phyloP scores from a whole-genome alignment of 1,140 invertebrate genomes.

The Melipona quadrifasciata region DNA sequence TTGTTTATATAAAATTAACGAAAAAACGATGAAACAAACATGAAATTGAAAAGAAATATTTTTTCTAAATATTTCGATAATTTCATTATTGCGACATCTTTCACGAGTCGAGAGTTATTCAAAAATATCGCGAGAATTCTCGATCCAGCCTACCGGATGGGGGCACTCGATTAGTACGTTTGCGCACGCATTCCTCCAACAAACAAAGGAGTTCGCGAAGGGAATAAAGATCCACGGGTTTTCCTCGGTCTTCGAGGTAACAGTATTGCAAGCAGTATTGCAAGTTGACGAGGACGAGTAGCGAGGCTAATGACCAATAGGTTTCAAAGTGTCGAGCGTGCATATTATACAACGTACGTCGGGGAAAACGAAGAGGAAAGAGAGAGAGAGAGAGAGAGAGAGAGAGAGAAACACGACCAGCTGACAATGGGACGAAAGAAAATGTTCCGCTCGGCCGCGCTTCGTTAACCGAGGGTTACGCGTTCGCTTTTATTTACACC shows the following conservation, averaged over 20 bases:
- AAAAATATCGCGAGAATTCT: too few species aligned
- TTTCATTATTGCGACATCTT: too few species aligned
- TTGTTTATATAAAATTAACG: too few species aligned
- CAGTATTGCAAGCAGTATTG: too few species aligned
- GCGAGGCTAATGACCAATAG: conserved; percentile 57
- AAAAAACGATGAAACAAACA: too few species aligned
- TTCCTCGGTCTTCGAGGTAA: conserved; percentile 3
- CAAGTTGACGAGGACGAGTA: conserved; percentile 48
- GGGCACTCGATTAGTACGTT: too few species aligned
- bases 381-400: conserved; percentile 36
- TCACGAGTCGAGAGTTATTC: too few species aligned
- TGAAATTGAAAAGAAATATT: too few species aligned
- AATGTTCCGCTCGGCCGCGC: conserved; percentile 59
- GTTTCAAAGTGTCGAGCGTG: conserved; percentile 43
- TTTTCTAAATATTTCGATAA: too few species aligned
- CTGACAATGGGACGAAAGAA: conserved; percentile 61
- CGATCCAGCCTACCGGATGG: too few species aligned
- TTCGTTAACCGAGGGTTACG: conserved; percentile 46
- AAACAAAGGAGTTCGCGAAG: not conserved
- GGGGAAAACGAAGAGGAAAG: conserved; percentile 8
- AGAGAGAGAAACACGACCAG: conserved; percentile 36
- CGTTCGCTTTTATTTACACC: conserved; percentile 65
- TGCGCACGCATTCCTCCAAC: not conserved
- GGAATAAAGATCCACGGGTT: not conserved
- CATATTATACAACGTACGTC: not conserved